Conservation (phyloP, 2,888 invertebrate genomes). For the Seladonia tumulorum region DNA sequence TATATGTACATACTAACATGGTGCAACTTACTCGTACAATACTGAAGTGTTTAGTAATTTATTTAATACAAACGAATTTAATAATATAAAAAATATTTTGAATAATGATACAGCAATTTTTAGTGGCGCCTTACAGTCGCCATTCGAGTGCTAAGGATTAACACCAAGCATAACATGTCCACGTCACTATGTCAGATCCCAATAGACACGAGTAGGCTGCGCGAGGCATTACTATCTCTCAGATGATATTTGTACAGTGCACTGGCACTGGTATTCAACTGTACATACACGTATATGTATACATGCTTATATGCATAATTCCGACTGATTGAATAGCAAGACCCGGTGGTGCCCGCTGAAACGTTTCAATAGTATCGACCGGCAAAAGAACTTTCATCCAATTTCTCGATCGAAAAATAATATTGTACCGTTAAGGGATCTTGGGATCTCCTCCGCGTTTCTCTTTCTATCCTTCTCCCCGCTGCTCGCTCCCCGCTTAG, state of each 20-base stretch:
- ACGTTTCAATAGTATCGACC: slow-evolving; percentile 27
- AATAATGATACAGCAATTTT: no score
- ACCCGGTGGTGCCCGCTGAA: neutral
- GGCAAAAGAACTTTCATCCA: slow-evolving; percentile 12
- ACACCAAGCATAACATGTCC: no score
- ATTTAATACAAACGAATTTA: no score
- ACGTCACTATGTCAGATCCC: no score
- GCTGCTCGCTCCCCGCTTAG: neutral
- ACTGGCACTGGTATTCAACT: neutral
- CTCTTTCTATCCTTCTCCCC: neutral
- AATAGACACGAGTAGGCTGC: no score
- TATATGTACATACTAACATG: no score
- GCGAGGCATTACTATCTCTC: neutral
- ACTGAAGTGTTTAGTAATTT: no score
- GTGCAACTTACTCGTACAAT: no score
- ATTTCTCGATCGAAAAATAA: slow-evolving; percentile 57
- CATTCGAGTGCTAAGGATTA: no score
- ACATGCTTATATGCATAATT: neutral
- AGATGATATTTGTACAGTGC: neutral
- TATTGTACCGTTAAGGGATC: slow-evolving; percentile 79
- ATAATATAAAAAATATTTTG: no score
- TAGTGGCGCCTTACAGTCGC: no score
- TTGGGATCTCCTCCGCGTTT: slow-evolving; percentile 48
- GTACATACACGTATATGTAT: neutral
- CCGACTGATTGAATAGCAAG: neutral